Evolutionary conservation across 35 echinoderm and acorn worm genomes (phyloP), one percentile per base, ranked within the genome.

Genomic region (Chiridota heheva): DNA sequence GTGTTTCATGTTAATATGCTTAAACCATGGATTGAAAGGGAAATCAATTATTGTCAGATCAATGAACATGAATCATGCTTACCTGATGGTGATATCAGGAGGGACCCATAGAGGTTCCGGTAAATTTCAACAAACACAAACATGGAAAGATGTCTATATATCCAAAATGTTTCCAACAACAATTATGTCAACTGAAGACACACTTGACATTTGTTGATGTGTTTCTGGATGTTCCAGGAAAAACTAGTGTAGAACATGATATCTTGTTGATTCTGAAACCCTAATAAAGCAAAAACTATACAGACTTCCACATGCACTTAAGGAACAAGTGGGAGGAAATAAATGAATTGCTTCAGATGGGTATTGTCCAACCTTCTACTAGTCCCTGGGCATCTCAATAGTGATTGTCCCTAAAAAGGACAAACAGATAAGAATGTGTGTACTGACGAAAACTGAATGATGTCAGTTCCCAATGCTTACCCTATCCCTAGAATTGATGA

Each of bases 151-250:
- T 64, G 60, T 64, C 2, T 16, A 24, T 13, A 42, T 66, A n/a
- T 33, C 44, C 20, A 44, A 53, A 16, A 46, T 20, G 30, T 82
- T 18, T 43, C 64, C 64, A 37, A 44, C 40, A 41, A 13, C 63
- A 82, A 36, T 34, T 17, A 16, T 44, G 20, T 33, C 58, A 82
- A 32, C 33, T 82, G 5, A 15, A 55, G 31, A 36, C 59, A 48
- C 12, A 69, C 7, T 37, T 69, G 0, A 53, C 42, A 48, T 67
- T 42, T 2, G 27, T 5, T 5, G 17, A 44, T 10, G 63, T 69
- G 34, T 82, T 82, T 34, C 34, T 64, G 4, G 80, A 82, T 82
- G 61, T 82, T 34, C 80, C 80, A 82, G 80, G 80, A 17, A 69
- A 20, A 53, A 69, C 80, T 33, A 46, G 69, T 13, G 25, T 68